phyloP scores from a whole-genome alignment of 1,140 invertebrate species.

The Cheumatopsyche charites region DNA sequence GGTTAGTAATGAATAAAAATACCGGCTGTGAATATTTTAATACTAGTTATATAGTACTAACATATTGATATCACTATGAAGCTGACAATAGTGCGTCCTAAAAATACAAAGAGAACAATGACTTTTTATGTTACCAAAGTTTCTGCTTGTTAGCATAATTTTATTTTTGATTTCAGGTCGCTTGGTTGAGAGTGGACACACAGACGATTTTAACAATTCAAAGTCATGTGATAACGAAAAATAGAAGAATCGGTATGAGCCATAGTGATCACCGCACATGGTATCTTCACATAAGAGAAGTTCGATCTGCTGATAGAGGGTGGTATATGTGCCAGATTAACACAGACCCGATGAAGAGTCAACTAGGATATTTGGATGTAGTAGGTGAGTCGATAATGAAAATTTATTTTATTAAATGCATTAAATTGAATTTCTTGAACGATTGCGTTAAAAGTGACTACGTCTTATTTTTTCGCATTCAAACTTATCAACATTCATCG shows the following conservation, averaged over 20 bases:
- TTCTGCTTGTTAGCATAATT: neutral
- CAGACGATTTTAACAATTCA: slow-evolving; percentile 92
- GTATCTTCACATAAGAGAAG: slow-evolving; percentile 83
- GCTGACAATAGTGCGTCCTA: too few species aligned
- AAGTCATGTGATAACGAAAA: slow-evolving; percentile 87
- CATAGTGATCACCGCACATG: slow-evolving; percentile 86
- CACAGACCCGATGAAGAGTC: slow-evolving; percentile 86
- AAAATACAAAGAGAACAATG: too few species aligned
- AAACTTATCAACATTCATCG: neutral
- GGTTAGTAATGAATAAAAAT: too few species aligned
- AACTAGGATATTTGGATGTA: slow-evolving; percentile 83
- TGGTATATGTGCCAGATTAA: slow-evolving; percentile 92
- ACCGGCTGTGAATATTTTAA: neutral
- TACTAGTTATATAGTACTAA: too few species aligned
- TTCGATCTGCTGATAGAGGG: slow-evolving; percentile 78
- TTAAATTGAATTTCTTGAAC: neutral
- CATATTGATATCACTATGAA: too few species aligned
- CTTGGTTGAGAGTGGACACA: slow-evolving; percentile 89
- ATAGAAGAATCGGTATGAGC: slow-evolving; percentile 83
- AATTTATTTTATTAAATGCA: neutral
- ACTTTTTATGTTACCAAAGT: neutral
- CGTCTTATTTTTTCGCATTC: neutral
- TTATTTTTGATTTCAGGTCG: slow-evolving; percentile 73
- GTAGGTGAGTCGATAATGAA: slow-evolving; percentile 80
- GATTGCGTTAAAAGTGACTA: too few species aligned